These are phyloP conservation scores for Drosophila kikkawai DNA, from an alignment of 1,140 invertebrate species.

Conservation along the genomic window DNA sequence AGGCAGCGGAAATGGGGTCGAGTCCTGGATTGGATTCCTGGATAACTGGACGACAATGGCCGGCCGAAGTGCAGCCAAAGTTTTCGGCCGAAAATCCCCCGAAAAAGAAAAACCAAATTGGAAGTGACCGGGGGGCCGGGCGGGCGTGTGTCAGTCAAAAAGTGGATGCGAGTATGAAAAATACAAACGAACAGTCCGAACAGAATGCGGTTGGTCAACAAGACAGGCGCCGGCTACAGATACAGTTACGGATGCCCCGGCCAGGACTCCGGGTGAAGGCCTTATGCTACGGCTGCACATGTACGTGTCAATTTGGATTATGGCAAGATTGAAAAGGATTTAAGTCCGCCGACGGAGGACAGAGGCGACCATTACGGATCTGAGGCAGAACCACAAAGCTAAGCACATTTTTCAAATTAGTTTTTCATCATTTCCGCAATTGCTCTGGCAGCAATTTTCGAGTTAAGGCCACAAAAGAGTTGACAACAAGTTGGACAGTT, in stretches of 20 bases:
- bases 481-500: slow-evolving; percentile 50
- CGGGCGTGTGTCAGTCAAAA: slow-evolving; percentile 57
- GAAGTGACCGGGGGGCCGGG: slow-evolving; percentile 63
- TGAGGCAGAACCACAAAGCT: slow-evolving; percentile 38
- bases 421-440: slow-evolving; percentile 62
- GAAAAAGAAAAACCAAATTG: slow-evolving; percentile 78
- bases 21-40: slow-evolving; percentile 7
- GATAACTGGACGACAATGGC: slow-evolving; percentile 14
- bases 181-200: slow-evolving; percentile 73
- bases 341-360: slow-evolving; percentile 31
- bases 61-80: slow-evolving; percentile 46
- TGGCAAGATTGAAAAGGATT: slow-evolving; percentile 76
- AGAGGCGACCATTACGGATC: slow-evolving; percentile 22
- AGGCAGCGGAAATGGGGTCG: slow-evolving; percentile 44
- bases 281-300: slow-evolving; percentile 48
- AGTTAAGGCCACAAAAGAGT: slow-evolving; percentile 48
- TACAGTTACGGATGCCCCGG: slow-evolving; percentile 2
- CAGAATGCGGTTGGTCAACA: slow-evolving; percentile 77
- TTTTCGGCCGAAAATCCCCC: slow-evolving; percentile 56
- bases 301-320: slow-evolving; percentile 77
- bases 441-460: slow-evolving; percentile 53
- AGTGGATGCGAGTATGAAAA: slow-evolving; percentile 72
- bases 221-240: slow-evolving; percentile 45
- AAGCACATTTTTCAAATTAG: slow-evolving; percentile 76
- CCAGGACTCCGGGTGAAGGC: slow-evolving; percentile 55